phyloP scores from a whole-genome alignment of 2,888 invertebrate species.

The Cataglyphis altisquamis region DNA sequence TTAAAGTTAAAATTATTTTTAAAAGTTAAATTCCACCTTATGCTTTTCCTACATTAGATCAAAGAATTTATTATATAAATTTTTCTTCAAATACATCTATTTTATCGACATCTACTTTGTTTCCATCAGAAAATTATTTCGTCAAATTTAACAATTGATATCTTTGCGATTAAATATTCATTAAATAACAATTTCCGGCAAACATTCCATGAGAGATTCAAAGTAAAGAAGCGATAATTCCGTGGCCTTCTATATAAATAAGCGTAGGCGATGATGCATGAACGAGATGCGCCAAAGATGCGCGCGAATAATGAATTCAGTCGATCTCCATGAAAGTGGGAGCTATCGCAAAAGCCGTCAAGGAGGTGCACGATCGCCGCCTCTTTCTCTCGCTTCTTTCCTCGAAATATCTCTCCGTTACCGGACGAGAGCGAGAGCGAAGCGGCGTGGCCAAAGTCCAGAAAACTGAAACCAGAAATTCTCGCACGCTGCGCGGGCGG shows the following conservation, averaged over 20 bases:
- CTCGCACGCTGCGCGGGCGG: constrained; percentile 21
- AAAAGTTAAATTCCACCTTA: neutral
- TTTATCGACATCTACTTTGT: neutral
- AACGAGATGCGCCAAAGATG: constrained; percentile 30
- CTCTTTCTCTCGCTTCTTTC: constrained; percentile 1
- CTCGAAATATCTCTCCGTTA: constrained; percentile 57
- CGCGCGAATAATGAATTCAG: constrained; percentile 53
- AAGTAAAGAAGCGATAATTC: constrained; percentile 26
- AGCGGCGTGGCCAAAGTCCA: constrained; percentile 49
- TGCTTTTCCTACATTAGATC: neutral
- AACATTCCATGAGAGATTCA: constrained; percentile 11
- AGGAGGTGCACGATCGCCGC: constrained; percentile 45
- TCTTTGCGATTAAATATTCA: neutral
- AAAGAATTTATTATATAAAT: neutral
- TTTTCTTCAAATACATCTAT: neutral
- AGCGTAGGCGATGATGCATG: constrained; percentile 38
- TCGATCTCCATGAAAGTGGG: constrained; percentile 51
- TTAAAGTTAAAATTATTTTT: too few species aligned
- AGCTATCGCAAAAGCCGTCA: constrained; percentile 47
- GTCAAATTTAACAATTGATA: neutral
- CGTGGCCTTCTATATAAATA: constrained; percentile 38
- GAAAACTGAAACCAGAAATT: constrained; percentile 53
- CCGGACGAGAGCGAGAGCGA: constrained; percentile 51
- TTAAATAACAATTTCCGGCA: constrained; percentile 1
- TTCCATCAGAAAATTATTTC: neutral